Base-by-base conservation (phyloP, 1,140 invertebrate species). In the Drosophila grimshawi region DNA sequence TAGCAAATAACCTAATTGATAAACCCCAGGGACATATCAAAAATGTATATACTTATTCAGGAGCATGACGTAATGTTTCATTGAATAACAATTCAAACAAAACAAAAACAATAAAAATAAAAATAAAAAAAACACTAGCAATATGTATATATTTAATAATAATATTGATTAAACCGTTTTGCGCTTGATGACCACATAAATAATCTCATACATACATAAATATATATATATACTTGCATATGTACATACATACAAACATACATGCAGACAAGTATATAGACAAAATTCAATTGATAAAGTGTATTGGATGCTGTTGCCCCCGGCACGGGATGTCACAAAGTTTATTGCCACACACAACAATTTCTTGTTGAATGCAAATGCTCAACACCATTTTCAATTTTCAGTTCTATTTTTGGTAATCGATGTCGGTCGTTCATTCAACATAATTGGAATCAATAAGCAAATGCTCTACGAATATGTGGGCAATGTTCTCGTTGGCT, bases 381-480 rank as follows among this genome's bases (percentile, higher is more conserved):
- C 33, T 69, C n/a, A 65, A 43, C 27, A 57, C 41, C 19, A 72
- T 72, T 72, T 56, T 77, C 45, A 80, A 80, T 74, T 78, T 89
- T 75, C 76, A 91, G 90, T 81, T 86, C 56, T 91, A 43, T 90
- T 91, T 78, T 59, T 91, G 69, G 72, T 86, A 59, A 76, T 92
- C 62, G 78, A 89, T 75, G 73, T 82, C 66, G 86, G 81, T 32
- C 74, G 70, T 75, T 75, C 85, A 56, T 90, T 91, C 69, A 92
- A 90, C 76, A 91, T 92, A 43, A 92, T 92, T 62, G 91, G 86
- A 32, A 67, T 89, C 62, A 86, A 92, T 66, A 86, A 91, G 65
- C 92, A 92, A 85, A 89, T 92, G 78, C 81, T 92, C 8, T 92
- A 92, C 66, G 92, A 92, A 46, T 92, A 92, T 71, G 86, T 86